Base-by-base conservation (phyloP, 2,888 invertebrate genomes). In the Polymixis lichenea region DNA sequence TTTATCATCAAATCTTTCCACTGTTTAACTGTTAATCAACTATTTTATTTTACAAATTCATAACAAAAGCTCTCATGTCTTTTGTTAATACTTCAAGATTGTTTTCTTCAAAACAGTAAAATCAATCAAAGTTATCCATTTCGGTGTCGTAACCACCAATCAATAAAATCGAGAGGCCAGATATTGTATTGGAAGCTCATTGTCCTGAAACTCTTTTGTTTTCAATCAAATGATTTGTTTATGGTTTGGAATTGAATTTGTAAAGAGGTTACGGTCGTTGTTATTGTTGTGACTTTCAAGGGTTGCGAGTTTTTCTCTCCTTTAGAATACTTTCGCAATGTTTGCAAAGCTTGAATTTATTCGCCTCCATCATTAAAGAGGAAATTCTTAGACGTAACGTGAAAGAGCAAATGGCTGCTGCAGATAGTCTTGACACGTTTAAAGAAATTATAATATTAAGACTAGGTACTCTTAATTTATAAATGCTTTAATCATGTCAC, bases 141-240 rank as follows among this genome's bases (percentile, higher is more conserved):
- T 66, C n/a, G 82, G 87, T 87, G 84, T 86, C 89, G 89, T 89
- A 89, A 90, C 87, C 89, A 89, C 87, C 87, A 88, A 92, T 92
- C 89, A 89, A 92, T 91, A 89, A 87, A 89, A 91, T 90, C 88
- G 88, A 89, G 90, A 87, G 86, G 88, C 85, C 87, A 88, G 87
- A 88, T 89, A 83, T 68, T 69, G 81, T 88, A 88, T 88, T 85
- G 87, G 80, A 67, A 78, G 43, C 70, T 74, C 86, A 88, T 89
- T 91, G 91, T 91, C 86, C 73, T 71, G 72, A 55, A 78, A 73
- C 70, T 79, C 89, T 84, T 86, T 92, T 92, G 91, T 91, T 86
- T 87, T 67, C 73, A 78, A 90, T 90, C 87, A 89, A 90, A 88
- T 90, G 86, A 84, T 92, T 82, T 92, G 89, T 91, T 90, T 87